Percentiles rank a stretch among this genome's conserved stretches.
Conservation (phyloP, 1,140 invertebrate genomes). For the Triops cancriformis region DNA sequence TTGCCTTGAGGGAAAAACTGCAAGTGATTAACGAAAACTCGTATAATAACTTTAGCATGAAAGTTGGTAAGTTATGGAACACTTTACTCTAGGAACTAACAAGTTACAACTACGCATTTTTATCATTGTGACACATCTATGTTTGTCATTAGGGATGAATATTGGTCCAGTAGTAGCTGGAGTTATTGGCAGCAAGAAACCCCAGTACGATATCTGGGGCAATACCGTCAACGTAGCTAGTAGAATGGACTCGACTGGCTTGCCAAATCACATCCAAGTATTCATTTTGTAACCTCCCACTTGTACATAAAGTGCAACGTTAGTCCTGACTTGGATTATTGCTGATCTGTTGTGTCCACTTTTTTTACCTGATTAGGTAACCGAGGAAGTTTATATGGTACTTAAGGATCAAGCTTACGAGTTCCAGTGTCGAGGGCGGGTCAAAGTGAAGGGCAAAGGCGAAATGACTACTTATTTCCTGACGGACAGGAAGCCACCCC, state of each 20-base stretch:
- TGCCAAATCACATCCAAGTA: constrained; percentile 72
- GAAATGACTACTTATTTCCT: constrained; percentile 90
- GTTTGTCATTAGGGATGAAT: constrained; percentile 61
- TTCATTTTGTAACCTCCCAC: too few relatives aligned
- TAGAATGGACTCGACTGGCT: constrained; percentile 75
- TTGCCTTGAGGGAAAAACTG: constrained; percentile 76
- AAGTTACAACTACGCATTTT: constrained; percentile 28
- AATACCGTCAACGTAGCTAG: constrained; percentile 91
- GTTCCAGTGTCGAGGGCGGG: constrained; percentile 71
- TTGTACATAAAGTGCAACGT: not conserved
- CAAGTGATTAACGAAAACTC: constrained; percentile 88
- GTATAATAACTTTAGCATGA: constrained; percentile 90
- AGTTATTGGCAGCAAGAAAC: constrained; percentile 86
- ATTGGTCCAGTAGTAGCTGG: constrained; percentile 87
- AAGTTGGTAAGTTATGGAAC: constrained; percentile 57
- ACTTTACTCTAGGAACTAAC: constrained; percentile 22
- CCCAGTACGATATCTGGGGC: constrained; percentile 94
- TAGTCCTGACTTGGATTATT: not conserved
- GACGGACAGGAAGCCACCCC: constrained; percentile 54
- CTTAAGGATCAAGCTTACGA: constrained; percentile 62
- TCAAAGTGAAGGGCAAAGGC: constrained; percentile 88
- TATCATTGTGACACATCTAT: constrained; percentile 20
- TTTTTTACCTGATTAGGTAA: constrained; percentile 46
- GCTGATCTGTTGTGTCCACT: not conserved
- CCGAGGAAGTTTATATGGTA: constrained; percentile 69